A percentile compares a stretch with the other conserved stretches of the same genome.
These are phyloP conservation scores for Drosophila takahashii DNA, from an alignment of 1,140 invertebrate genomes.

Conservation along the genomic window DNA sequence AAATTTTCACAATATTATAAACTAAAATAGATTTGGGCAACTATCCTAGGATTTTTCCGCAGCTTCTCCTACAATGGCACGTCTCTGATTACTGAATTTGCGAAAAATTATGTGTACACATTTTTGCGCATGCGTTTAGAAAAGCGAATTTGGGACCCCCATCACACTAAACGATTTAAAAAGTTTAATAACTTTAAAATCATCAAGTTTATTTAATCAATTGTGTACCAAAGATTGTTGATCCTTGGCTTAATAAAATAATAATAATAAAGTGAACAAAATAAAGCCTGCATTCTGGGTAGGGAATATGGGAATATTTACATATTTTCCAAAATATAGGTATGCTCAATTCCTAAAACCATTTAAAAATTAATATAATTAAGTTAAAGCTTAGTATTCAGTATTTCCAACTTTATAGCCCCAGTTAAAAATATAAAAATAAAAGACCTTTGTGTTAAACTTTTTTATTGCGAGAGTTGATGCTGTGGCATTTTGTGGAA, in stretches of 20 bases:
- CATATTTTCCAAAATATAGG: too few species aligned
- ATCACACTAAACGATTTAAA: conserved; percentile 5
- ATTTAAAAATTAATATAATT: too few species aligned
- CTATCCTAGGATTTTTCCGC: conserved; percentile 14
- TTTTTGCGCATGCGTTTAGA: conserved; percentile 21
- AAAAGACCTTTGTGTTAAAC: conserved; percentile 10
- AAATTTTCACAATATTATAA: conserved; percentile 12
- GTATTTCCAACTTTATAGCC: too few species aligned
- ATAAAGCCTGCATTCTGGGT: too few species aligned
- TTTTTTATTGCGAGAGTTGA: conserved; percentile 16
- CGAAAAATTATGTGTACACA: conserved; percentile 24
- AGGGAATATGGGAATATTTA: too few species aligned
- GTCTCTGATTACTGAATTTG: conserved; percentile 23
- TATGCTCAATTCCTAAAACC: too few species aligned
- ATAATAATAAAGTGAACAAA: background rate
- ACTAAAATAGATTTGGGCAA: conserved; percentile 1
- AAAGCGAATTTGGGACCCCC: background rate
- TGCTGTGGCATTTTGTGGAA: conserved; percentile 10
- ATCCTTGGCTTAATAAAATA: background rate
- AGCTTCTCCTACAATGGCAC: conserved; percentile 5
- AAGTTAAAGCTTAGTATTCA: too few species aligned
- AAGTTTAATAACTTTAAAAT: background rate
- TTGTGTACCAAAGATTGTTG: too few species aligned
- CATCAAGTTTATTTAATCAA: background rate
- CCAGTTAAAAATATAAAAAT: too few species aligned